phyloP scores from a whole-genome alignment of 1,140 invertebrate genomes.

The Ridgeia piscesae region DNA sequence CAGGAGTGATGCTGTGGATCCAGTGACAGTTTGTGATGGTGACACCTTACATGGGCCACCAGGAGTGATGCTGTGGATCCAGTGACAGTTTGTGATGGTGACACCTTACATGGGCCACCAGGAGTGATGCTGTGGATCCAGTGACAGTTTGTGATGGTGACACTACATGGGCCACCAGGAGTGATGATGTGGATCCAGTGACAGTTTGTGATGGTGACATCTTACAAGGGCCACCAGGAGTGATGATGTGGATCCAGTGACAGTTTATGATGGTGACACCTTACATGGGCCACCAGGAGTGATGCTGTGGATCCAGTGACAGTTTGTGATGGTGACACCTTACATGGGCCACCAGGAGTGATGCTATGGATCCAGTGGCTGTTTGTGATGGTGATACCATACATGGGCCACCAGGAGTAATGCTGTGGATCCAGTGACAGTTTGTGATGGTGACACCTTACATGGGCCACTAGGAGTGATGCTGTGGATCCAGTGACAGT shows the following conservation, averaged over 20 bases:
- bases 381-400: neutral
- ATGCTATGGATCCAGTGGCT: neutral
- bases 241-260: neutral
- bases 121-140: neutral
- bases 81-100: neutral
- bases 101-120: neutral
- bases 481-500: neutral
- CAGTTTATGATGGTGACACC: neutral
- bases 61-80: neutral
- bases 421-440: neutral
- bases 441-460: neutral
- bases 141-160: neutral
- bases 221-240: neutral
- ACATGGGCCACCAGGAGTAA: neutral
- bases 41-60: neutral
- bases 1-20: neutral
- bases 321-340: neutral
- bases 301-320: neutral
- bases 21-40: neutral
- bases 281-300: neutral
- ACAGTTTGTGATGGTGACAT: neutral
- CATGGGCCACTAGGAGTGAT: neutral
- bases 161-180: neutral
- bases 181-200: neutral
- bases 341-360: neutral